Evolutionary conservation across 2,888 invertebrate species (phyloP), one percentile per base, ranked within the genome.

Genomic region (Steinernema scapterisci): DNA sequence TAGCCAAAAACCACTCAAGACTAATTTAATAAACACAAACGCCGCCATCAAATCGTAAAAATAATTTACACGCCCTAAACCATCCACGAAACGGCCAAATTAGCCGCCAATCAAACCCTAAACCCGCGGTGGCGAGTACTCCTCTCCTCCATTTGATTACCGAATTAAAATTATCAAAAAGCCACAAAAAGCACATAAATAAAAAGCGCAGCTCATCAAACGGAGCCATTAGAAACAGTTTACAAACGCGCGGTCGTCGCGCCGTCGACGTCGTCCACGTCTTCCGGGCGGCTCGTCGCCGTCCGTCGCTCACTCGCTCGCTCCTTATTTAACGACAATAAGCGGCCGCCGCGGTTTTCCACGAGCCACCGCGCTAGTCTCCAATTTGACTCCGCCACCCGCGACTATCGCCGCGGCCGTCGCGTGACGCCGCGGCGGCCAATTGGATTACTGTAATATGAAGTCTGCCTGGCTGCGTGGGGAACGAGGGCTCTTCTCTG

Each of bases 401-500:
- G 63, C 16, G n/a, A n/a, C n/a, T n/a, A n/a, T 54, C 54, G 63
- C 63, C 7, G 63, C 25, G 13, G 63, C 63, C 16, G 31, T 63
- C 63, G 63, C 63, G 63, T 63, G 63, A 63, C 63, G 63, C 54
- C 25, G 21, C 63, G 16, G 31, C 31, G 16, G 31, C 31, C 48
- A 48, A 48, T 16, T 48, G 31, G 63, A 11, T 11, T 63, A 63
- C 63, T 63, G 63, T 63, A 63, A 63, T 63, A 63, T 63, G 16
- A 7, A 5, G 48, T 19, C n/a, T 48, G 48, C 48, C n/a, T 48
- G 48, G 16, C n/a, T 48, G 48, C 13, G 48, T 48, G 48, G 48
- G 19, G n/a, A 16, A n/a, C 6, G 19, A 48, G 16, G 48, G n/a
- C 6, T 2, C 5, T 13, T 5, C 48, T 38, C 38, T 38, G 38